Evolutionary conservation across 2,797 vertebrate species (phyloP).

Genomic region (Taeniopygia guttata): DNA sequence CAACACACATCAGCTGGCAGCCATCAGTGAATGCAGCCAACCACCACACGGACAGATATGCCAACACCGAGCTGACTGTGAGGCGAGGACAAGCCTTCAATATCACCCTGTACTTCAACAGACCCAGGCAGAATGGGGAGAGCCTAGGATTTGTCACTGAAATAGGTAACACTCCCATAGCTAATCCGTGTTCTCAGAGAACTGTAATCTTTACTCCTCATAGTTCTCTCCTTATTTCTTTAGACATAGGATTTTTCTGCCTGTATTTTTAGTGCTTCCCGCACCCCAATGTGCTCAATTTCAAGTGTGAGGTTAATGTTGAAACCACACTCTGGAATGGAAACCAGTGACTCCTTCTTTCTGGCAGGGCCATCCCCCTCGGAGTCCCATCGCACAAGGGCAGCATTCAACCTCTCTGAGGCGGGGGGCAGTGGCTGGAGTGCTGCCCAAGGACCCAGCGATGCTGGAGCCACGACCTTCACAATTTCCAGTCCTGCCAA

Average conservation of each 20-base stretch:
- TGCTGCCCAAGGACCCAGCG: not conserved
- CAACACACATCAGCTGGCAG: conserved; percentile 72
- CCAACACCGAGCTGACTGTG: conserved; percentile 47
- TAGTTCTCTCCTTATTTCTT: not conserved
- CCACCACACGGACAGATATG: conserved; percentile 72
- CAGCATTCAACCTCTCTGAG: conserved; percentile 63
- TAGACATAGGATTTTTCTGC: not conserved
- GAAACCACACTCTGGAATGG: not conserved
- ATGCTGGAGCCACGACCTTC: conserved; percentile 26
- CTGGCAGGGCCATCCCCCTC: conserved; percentile 75
- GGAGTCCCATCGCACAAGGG: conserved; percentile 69
- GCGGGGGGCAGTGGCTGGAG: conserved; percentile 63
- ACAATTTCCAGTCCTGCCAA: conserved; percentile 73
- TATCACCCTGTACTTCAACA: conserved; percentile 68
- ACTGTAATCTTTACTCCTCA: not conserved
- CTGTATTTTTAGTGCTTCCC: not conserved
- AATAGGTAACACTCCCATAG: conserved; percentile 71
- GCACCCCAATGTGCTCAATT: fast-evolving
- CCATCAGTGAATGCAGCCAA: conserved; percentile 26
- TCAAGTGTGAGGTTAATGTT: not conserved
- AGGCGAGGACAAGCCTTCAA: conserved; percentile 79
- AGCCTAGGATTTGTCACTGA: conserved; percentile 66
- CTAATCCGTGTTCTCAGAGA: not conserved
- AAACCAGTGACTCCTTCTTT: not conserved
- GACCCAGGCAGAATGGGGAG: conserved; percentile 23